A percentile compares a stretch with the other conserved stretches of the same genome.
phyloP scores from a whole-genome alignment of 2,113 vertebrate species.

The Phaetusa simplex region DNA sequence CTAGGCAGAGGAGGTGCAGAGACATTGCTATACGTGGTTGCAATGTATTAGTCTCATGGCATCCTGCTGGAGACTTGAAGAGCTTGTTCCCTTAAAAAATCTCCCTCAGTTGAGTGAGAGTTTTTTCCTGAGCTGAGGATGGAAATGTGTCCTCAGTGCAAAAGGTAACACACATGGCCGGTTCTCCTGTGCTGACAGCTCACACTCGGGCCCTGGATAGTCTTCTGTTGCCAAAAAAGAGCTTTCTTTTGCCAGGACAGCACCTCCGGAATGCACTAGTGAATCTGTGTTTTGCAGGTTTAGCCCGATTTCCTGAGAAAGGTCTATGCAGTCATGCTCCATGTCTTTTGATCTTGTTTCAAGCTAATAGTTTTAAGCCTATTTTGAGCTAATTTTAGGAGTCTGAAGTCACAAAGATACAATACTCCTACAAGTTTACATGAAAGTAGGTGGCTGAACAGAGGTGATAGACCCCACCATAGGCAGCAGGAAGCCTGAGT shows the following conservation, averaged over 20 bases:
- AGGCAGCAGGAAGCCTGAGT: neutral
- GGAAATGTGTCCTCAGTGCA: neutral
- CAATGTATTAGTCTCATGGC: neutral
- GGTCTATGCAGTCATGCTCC: neutral
- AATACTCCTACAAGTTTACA: neutral
- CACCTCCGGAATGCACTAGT: neutral
- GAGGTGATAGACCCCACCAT: neutral
- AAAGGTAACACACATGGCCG: neutral
- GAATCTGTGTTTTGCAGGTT: neutral
- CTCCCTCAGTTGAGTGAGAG: neutral
- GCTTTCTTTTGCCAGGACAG: neutral
- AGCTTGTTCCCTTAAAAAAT: neutral
- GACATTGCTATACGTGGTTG: neutral
- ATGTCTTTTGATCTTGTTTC: neutral
- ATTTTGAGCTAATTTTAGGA: neutral
- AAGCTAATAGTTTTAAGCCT: neutral
- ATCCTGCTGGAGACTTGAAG: neutral
- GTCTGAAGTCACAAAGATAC: neutral
- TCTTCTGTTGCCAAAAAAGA: neutral
- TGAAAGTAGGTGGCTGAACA: neutral
- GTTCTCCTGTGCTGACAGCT: neutral
- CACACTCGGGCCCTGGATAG: neutral
- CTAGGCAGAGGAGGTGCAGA: neutral
- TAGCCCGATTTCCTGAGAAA: neutral
- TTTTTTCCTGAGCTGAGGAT: neutral